A percentile compares a stretch with the other conserved stretches of the same genome.
These are phyloP conservation scores for Drosophila tsacasi DNA, from an alignment of 1,140 invertebrate species.

Conservation along the genomic window DNA sequence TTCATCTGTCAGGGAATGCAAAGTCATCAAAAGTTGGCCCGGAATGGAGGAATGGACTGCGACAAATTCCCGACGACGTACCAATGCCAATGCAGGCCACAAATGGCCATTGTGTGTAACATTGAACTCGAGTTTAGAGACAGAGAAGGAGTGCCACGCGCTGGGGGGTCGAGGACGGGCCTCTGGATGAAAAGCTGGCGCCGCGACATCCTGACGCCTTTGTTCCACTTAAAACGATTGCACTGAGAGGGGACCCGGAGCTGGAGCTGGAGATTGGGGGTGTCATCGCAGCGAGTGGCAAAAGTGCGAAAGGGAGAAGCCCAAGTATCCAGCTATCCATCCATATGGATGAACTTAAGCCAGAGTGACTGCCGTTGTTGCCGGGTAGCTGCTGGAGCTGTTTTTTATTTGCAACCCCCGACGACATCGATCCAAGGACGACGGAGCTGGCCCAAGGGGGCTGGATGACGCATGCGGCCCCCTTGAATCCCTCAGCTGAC, in stretches of 20 bases:
- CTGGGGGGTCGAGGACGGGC: constrained; percentile 2
- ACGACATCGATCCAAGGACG: constrained; percentile 65
- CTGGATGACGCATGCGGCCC: constrained; percentile 43
- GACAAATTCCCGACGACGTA: constrained; percentile 38
- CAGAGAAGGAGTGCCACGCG: constrained; percentile 6
- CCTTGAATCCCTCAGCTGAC: constrained; percentile 19
- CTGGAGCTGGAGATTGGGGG: background rate
- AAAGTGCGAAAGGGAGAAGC: constrained; percentile 6
- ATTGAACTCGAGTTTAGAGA: constrained; percentile 53
- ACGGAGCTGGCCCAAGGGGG: constrained; percentile 44
- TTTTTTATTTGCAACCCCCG: constrained; percentile 59
- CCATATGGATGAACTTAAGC: constrained; percentile 66
- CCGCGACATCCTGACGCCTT: constrained; percentile 77
- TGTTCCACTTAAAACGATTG: constrained; percentile 53
- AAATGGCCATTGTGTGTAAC: constrained; percentile 52
- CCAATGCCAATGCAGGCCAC: constrained; percentile 55
- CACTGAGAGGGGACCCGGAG: constrained; percentile 24
- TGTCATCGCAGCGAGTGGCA: background rate
- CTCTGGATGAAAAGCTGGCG: constrained; percentile 56
- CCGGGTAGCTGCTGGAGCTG: constrained; percentile 27
- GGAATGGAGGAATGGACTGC: constrained; percentile 22
- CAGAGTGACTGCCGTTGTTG: constrained; percentile 37
- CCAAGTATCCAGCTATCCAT: constrained; percentile 17
- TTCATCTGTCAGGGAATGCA: constrained; percentile 36
- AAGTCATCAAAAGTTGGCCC: constrained; percentile 34